A percentile compares a stretch with the other conserved stretches of the same genome.
Conservation (phyloP, 2,113 vertebrate species). For the Todiramphus chloris region DNA sequence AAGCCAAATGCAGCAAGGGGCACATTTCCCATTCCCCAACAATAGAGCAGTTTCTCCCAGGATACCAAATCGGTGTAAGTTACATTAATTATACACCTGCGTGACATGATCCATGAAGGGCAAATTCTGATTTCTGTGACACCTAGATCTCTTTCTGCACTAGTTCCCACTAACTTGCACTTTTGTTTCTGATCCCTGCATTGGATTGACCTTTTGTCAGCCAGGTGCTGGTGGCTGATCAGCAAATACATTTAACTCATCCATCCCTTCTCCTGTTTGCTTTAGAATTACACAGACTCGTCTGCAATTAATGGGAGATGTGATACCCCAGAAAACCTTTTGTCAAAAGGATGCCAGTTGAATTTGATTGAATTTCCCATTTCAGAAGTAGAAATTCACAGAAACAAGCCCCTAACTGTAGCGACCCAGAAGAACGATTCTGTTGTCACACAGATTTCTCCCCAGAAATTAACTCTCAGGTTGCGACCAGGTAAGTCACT, state of each 20-base stretch:
- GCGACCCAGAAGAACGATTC: conserved; percentile 64
- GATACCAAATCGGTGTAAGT: not conserved
- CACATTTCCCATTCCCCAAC: conserved; percentile 31
- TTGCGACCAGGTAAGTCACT: conserved; percentile 85
- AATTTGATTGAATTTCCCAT: conserved; percentile 83
- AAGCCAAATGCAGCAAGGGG: not conserved
- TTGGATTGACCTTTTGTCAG: not conserved
- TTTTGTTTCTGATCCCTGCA: not conserved
- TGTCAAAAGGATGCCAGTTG: conserved; percentile 82
- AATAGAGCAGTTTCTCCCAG: conserved; percentile 18
- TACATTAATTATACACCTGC: conserved; percentile 19
- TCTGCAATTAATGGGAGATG: conserved; percentile 84
- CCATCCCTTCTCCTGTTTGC: not conserved
- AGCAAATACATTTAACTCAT: conserved; percentile 19
- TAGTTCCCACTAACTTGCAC: not conserved
- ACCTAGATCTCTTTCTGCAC: not conserved
- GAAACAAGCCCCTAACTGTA: conserved; percentile 78
- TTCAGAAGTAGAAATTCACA: conserved; percentile 79
- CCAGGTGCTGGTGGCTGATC: not conserved
- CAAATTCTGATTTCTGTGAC: not conserved
- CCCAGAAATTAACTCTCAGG: conserved; percentile 87
- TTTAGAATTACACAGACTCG: conserved; percentile 90
- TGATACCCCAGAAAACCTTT: conserved; percentile 80
- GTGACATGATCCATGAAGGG: conserved; percentile 6
- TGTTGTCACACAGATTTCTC: conserved; percentile 88